A percentile compares a stretch with the other conserved stretches of the same genome.
Evolutionary conservation across 2,888 invertebrate species (phyloP).

Genomic region (Drosophila mayaguana): DNA sequence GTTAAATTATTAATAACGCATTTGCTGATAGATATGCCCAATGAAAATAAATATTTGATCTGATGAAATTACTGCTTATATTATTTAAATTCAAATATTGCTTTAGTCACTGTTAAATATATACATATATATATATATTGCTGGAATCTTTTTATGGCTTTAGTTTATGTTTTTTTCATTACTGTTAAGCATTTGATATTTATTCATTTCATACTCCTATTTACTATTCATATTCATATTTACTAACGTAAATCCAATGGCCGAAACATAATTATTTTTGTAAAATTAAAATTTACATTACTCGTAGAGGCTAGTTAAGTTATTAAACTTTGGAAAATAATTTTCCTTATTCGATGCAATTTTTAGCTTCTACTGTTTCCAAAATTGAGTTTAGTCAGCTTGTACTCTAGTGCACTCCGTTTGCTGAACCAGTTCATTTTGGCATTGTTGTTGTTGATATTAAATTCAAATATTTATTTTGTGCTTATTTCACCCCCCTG

Average conservation of each 20-base stretch:
- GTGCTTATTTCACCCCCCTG: conserved; percentile 43
- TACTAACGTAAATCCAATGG: no score
- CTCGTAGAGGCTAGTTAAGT: no score
- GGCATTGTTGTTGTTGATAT: conserved; percentile 16
- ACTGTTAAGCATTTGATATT: neutral
- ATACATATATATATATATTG: neutral
- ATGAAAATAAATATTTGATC: neutral
- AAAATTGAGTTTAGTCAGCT: neutral
- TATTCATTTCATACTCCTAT: neutral
- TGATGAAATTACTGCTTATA: no score
- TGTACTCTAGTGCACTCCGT: conserved; percentile 9
- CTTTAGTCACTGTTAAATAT: no score
- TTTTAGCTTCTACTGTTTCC: neutral
- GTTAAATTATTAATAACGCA: neutral
- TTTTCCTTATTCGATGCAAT: neutral
- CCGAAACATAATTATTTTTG: neutral
- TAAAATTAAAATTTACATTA: neutral
- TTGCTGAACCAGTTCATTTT: conserved; percentile 45
- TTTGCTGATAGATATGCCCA: neutral
- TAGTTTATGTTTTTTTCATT: neutral
- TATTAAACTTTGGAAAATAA: neutral
- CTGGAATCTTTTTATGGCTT: neutral
- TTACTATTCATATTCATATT: no score
- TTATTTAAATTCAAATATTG: neutral
- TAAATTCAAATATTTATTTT: conserved; percentile 48